Evolutionary conservation across 2,888 invertebrate genomes (phyloP), one percentile per base, ranked within the genome.

Genomic region (Venustoraphidia nigricollis): DNA sequence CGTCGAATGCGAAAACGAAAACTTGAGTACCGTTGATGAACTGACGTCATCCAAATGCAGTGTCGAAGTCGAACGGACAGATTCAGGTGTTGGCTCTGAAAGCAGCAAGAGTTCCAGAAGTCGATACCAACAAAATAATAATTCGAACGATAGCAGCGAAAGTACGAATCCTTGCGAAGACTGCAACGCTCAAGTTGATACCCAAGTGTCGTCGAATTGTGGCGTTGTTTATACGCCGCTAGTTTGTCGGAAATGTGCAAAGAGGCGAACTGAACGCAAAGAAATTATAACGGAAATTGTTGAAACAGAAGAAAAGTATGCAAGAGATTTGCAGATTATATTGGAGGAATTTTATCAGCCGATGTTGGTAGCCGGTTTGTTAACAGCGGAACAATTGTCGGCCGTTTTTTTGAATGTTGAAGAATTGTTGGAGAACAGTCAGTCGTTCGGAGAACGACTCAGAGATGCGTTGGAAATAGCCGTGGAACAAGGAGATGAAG

Each of bases 281-380:
- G 93, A 95, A 71, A 94, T 93, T 36, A 85, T 95, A 46, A 86
- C 86, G 4, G 95, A 95, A 72, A 91, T 95, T 52, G 88, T 93
- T 5, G 94, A 95, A 68, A 95, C 95, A 2, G 95, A 95, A 68
- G 84, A 92, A 62, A 95, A 93, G 61, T 95, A 95, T 62, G 92
- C 93, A 14, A 75, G 93, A 47, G 95, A 95, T 66, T 71, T 95
- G 57, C 83, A 87, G 63, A 93, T 95, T 49, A 86, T 95, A 57
- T 72, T 91, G 57, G 93, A 94, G 65, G 94, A 92, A 66, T 91
- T 92, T 64, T 88, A 89, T 63, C 83, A 86, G 60, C 94, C 94
- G 0, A 93, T 95, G 87, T 71, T 91, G 57, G 87, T 91, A 37
- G 93, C 93, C 49, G 93, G 93, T 45, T 72, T 94, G 47, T 71